A percentile compares a stretch with the other conserved stretches of the same genome.
phyloP scores from a whole-genome alignment of 2,113 vertebrate species.

The Oreochromis tanganicae region DNA sequence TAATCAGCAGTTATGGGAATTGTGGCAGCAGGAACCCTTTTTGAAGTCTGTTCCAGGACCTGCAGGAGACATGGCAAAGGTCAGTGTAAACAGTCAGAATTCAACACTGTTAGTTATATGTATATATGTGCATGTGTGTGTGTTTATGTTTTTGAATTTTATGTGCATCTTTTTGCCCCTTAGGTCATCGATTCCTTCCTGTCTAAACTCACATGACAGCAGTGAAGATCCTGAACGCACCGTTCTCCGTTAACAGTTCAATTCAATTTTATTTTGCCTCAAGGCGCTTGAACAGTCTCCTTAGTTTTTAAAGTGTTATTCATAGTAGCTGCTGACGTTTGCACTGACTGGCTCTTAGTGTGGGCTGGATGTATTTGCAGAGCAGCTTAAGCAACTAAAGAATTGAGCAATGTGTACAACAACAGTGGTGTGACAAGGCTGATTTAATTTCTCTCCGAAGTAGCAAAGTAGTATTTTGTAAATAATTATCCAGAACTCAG shows the following conservation, averaged over 20 bases:
- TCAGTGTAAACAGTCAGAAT: conserved; percentile 39
- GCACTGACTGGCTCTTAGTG: neutral
- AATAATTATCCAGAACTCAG: neutral
- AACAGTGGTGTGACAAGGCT: neutral
- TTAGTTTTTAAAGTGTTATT: neutral
- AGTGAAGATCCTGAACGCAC: neutral
- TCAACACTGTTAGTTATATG: neutral
- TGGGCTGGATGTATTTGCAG: neutral
- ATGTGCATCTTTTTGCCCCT: neutral
- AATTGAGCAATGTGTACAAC: neutral
- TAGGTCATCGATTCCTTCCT: conserved; percentile 86
- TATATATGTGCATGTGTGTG: neutral
- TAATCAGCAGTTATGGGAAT: conserved; percentile 80
- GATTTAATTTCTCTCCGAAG: neutral
- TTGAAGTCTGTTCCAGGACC: conserved; percentile 80
- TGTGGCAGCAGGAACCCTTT: conserved; percentile 79
- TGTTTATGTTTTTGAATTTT: neutral
- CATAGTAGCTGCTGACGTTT: neutral
- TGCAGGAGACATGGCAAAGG: conserved; percentile 85
- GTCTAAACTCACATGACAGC: conserved; percentile 79
- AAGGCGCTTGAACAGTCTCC: neutral
- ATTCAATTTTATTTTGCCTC: neutral
- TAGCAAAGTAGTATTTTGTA: neutral
- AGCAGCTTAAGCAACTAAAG: neutral
- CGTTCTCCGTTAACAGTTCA: neutral